Evolutionary conservation across 2,888 invertebrate genomes (phyloP), one percentile per base, ranked within the genome.

Genomic region (Dusona sp.): DNA sequence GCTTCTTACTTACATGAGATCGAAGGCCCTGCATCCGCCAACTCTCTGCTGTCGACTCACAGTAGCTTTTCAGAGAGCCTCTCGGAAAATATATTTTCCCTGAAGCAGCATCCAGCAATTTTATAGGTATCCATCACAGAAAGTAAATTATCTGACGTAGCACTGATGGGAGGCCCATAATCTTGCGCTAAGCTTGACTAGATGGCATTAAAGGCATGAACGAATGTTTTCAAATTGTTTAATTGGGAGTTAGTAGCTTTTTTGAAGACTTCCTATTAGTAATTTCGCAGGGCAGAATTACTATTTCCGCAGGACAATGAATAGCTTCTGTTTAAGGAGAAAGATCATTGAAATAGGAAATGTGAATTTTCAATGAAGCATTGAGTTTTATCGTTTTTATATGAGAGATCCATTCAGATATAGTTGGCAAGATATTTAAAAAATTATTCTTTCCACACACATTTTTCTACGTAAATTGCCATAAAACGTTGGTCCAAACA

Each of bases 41-140:
- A 81, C 82, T 88, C 82, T 85, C 80, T 38, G 72, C 82, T 68
- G 65, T 83, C 87, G 57, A 80, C 48, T 75, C 81, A 68, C 57
- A 33, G 57, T 72, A 73, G 78, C 68, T 79, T 67, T 70, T n/a
- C 67, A 22, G 38, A 42, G 38, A 77, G 16, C 61, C 73, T 54
- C 42, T 57, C 19, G n/a, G 36, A 77, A 83, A 83, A 83, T 83
- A 48, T 73, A 79, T 73, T 68, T 70, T 48, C 57, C n/a, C 38
- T 48, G 72, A 19, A 38, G 33, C 42, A 72, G 13, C n/a, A 38
- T 61, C 25, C 9, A 29, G 16, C 29, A 64, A 48, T 54, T 57
- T 68, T 68, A 68, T 79, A 25, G n/a, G 65, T 45, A 45, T n/a
- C 16, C 16, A 54, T 54, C n/a, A 54, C 33, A 36, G 54, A 54